Percentiles rank a stretch among this genome's conserved stretches.
Evolutionary conservation across 1,140 invertebrate genomes (phyloP).

Genomic region (Drosophila mayri): DNA sequence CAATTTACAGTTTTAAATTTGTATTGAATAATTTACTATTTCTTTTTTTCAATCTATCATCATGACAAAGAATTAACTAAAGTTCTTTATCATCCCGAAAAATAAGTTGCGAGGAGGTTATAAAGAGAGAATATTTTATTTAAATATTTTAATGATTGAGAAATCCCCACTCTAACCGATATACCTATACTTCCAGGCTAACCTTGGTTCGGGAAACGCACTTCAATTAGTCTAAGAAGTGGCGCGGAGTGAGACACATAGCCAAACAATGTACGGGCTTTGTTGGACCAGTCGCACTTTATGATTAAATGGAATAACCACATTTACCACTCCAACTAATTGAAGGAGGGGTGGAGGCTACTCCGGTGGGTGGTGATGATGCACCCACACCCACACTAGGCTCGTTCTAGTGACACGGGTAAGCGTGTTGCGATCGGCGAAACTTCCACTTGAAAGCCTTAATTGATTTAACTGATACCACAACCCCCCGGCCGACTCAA

Average conservation of each 20-base stretch:
- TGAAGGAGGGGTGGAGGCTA: slow-evolving; percentile 48
- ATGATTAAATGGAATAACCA: slow-evolving; percentile 83
- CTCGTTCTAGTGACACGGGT: slow-evolving; percentile 48
- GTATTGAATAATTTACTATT: too few species aligned
- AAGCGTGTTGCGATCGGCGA: slow-evolving; percentile 72
- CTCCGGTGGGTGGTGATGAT: slow-evolving; percentile 9
- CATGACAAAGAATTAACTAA: background rate
- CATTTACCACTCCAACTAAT: slow-evolving; percentile 79
- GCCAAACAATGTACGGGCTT: slow-evolving; percentile 67
- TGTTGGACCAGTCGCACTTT: slow-evolving; percentile 56
- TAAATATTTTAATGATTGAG: too few species aligned
- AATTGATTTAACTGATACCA: slow-evolving; percentile 82
- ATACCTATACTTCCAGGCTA: slow-evolving; percentile 12
- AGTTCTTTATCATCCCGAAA: background rate
- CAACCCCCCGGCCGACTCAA: slow-evolving; percentile 5
- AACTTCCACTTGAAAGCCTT: slow-evolving; percentile 80
- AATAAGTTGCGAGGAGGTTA: too few species aligned
- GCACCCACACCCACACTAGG: slow-evolving; percentile 25
- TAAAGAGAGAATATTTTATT: too few species aligned
- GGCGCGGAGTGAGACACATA: slow-evolving; percentile 56
- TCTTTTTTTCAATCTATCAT: too few species aligned
- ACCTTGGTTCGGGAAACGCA: slow-evolving; percentile 61
- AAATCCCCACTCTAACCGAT: background rate
- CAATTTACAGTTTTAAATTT: too few species aligned
- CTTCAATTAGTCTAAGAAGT: slow-evolving; percentile 67